Evolutionary conservation across 2,888 invertebrate genomes (phyloP), one percentile per base, ranked within the genome.

Genomic region (Ethmia dodecea): DNA sequence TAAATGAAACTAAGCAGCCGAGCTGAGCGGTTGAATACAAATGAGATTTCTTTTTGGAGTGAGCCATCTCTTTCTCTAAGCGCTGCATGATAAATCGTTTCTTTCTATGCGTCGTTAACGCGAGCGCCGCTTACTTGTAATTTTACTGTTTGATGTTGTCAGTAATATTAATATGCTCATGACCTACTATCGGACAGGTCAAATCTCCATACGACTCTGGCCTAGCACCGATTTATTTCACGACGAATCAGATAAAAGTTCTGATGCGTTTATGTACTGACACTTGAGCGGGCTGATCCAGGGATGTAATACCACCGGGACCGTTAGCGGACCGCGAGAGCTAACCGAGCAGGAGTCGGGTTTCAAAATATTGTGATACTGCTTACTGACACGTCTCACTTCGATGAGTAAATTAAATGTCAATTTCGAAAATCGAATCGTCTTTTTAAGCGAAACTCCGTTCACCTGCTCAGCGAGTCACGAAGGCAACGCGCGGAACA

Each of bases 101-200:
- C 62, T 71, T 67, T 70, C 62, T 71, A 65, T 60, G 74, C 73
- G 62, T 78, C 77, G 80, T 80, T 80, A 79, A 66, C 72, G 67
- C 66, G 64, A 66, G 61, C 59, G 64, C 67, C 56, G 66, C 55
- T 66, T 67, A 67, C 75, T 70, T 70, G 73, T 78, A 73, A 75
- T 75, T 74, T 76, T 60, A 73, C 72, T 69, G 65, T 67, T 70
- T 72, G 68, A 78, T 72, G 74, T 76, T 78, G 77, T 75, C 72
- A 64, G 78, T 73, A 70, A 75, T 74, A 83, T 83, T 80, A 83
- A 84, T 84, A 80, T 73, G 69, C 64, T 62, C 51, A 60, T 77
- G 78, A 79, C 75, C 83, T 71, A 72, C 71, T 74, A 81, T 81
- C 83, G 60, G 44, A 33, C 46, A 49, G 78, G 74, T 83, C 70